Evolutionary conservation across 2,797 vertebrate species (phyloP).

Genomic region (Phrynocephalus vlangalii): DNA sequence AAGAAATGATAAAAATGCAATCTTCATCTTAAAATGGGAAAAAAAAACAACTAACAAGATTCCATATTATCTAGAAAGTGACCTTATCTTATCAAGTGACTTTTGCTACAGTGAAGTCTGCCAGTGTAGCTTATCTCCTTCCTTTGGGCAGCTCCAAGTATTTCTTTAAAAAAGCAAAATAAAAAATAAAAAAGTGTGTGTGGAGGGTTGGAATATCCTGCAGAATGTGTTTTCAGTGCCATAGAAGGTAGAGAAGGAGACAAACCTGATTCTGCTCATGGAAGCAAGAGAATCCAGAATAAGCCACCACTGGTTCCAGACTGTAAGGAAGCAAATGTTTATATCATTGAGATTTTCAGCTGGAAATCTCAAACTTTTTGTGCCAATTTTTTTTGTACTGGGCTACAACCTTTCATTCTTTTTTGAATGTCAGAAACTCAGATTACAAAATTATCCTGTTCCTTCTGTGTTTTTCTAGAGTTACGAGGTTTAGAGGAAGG

Average conservation of each 20-base stretch:
- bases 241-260: neutral
- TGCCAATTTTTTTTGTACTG: neutral
- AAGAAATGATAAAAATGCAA: neutral
- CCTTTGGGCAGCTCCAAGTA: too few species aligned
- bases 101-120: too few species aligned
- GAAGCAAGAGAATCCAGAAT: neutral
- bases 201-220: too few species aligned
- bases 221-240: too few species aligned
- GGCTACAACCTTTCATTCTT: neutral
- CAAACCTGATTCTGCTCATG: neutral
- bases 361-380: neutral
- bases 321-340: neutral
- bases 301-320: neutral
- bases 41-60: neutral
- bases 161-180: too few species aligned
- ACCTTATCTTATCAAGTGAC: neutral
- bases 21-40: neutral
- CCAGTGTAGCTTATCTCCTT: too few species aligned
- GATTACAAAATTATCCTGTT: neutral
- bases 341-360: neutral
- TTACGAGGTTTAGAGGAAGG: neutral
- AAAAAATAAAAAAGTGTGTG: too few species aligned
- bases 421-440: neutral
- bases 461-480: neutral
- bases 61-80: neutral